These are phyloP conservation scores for Corythornis madagascariensis DNA, from an alignment of 2,113 vertebrate species.

Conservation along the genomic window DNA sequence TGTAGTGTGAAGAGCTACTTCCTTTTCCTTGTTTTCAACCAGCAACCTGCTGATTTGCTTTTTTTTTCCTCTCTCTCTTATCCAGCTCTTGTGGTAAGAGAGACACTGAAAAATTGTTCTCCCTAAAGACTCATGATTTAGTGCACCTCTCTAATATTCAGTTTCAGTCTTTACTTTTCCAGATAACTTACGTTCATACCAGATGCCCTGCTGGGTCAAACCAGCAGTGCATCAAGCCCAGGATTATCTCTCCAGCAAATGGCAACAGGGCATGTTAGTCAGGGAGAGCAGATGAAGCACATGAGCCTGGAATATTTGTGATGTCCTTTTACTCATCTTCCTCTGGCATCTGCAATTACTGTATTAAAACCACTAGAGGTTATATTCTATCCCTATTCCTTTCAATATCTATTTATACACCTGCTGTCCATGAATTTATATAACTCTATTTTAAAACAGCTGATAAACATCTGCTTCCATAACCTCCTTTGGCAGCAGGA, in stretches of 20 bases:
- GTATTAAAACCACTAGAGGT: neutral
- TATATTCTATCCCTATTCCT: neutral
- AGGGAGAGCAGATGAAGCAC: neutral
- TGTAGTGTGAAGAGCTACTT: neutral
- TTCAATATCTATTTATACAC: neutral
- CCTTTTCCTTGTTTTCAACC: neutral
- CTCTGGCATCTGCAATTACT: neutral
- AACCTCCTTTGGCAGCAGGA: neutral
- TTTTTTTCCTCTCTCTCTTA: no score
- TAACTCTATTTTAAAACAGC: neutral
- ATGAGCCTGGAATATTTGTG: neutral
- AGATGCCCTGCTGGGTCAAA: neutral
- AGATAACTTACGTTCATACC: neutral
- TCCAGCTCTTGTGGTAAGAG: neutral
- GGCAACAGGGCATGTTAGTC: neutral
- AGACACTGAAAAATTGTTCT: constrained; percentile 1
- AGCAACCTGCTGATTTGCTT: neutral
- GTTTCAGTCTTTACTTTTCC: neutral
- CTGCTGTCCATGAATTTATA: neutral
- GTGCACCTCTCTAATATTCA: neutral
- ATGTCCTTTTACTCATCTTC: neutral
- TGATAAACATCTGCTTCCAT: neutral
- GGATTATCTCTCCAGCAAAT: neutral
- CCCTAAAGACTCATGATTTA: neutral
- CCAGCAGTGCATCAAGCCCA: neutral